Percentiles rank a stretch among this genome's conserved stretches.
These are phyloP conservation scores for Phainopepla nitens DNA, from an alignment of 2,113 vertebrate genomes.

Conservation along the genomic window DNA sequence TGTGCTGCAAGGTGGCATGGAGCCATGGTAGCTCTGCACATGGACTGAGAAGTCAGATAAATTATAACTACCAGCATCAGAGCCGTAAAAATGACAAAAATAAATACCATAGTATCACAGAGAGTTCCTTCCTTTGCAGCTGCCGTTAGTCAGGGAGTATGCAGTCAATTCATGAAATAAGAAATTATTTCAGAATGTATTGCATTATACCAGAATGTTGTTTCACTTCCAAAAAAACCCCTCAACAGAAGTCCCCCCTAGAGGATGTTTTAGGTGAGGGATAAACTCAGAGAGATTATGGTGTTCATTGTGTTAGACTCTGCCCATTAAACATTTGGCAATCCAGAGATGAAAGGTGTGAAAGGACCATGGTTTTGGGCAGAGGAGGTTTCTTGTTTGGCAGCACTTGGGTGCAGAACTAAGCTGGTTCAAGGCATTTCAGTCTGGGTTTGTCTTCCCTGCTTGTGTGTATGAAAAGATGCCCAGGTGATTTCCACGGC, in stretches of 20 bases:
- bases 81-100: background rate
- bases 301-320: background rate
- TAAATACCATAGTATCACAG: background rate
- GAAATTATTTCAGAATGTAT: background rate
- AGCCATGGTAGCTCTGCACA: background rate
- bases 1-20: background rate
- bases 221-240: background rate
- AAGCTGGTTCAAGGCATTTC: background rate
- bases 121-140: background rate
- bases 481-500: slow-evolving; percentile 31
- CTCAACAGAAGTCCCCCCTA: fast-evolving
- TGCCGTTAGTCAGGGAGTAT: background rate
- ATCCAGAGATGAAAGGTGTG: background rate
- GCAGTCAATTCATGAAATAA: background rate
- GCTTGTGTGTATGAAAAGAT: background rate
- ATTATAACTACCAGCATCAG: background rate
- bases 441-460: background rate
- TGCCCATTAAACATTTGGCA: background rate
- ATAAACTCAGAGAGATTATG: background rate
- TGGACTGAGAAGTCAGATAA: background rate
- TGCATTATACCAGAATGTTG: background rate
- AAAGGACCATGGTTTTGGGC: background rate
- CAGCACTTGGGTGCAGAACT: background rate
- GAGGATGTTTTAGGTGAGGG: background rate
- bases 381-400: background rate